Percentiles rank a stretch among this genome's conserved stretches.
phyloP scores from a whole-genome alignment of 2,113 vertebrate genomes.

The Crotalus helleri region DNA sequence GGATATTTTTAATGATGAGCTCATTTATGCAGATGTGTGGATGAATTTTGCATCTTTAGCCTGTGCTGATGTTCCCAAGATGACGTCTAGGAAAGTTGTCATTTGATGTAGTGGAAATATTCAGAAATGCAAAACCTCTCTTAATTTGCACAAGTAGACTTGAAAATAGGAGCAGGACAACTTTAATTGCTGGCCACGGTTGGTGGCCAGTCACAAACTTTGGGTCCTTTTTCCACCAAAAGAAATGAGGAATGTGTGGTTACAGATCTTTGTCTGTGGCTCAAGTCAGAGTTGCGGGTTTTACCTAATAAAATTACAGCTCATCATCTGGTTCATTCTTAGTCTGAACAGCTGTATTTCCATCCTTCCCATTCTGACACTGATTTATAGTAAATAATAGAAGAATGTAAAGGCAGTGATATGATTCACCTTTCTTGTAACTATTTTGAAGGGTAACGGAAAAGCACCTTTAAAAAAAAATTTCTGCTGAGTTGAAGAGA shows the following conservation, averaged over 20 bases:
- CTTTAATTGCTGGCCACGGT: background rate
- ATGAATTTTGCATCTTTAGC: background rate
- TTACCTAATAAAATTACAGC: background rate
- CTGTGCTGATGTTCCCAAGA: background rate
- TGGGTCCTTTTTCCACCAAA: background rate
- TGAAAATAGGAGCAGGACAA: background rate
- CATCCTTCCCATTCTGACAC: constrained; percentile 4
- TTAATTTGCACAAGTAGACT: background rate
- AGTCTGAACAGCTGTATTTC: background rate
- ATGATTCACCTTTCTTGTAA: constrained; percentile 72
- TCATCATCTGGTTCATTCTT: background rate
- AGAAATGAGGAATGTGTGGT: too few relatives aligned
- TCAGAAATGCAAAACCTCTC: background rate
- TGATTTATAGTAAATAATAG: constrained; percentile 73
- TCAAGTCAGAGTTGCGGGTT: background rate
- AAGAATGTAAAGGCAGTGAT: constrained; percentile 60
- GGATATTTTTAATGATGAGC: background rate
- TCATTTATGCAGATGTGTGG: background rate
- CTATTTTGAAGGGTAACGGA: constrained; percentile 56
- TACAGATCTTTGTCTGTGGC: background rate
- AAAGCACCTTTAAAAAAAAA: constrained; percentile 50
- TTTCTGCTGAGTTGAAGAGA: constrained; percentile 60
- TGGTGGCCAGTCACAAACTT: background rate
- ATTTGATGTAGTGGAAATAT: background rate
- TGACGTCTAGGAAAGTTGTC: background rate